Conservation (phyloP, 2,113 vertebrate genomes). For the Gopherus flavomarginatus region DNA sequence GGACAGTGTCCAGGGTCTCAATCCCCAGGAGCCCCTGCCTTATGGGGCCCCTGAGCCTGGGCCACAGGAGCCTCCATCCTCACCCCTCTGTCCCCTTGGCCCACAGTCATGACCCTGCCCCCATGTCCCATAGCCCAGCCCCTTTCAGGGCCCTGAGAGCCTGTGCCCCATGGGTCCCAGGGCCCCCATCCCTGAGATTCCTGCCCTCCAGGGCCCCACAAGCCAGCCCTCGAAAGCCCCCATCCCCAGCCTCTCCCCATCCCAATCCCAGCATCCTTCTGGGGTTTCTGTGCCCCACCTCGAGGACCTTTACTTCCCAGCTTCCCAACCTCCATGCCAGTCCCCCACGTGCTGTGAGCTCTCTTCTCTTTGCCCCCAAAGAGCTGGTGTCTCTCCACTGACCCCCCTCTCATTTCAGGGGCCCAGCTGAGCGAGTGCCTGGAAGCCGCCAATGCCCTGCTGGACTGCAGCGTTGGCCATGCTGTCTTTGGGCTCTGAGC, state of each 20-base stretch:
- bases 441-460: slow-evolving; percentile 63
- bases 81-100: neutral
- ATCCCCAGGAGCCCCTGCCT: neutral
- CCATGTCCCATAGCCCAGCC: too few relatives aligned
- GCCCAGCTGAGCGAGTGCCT: slow-evolving; percentile 59
- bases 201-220: neutral
- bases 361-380: neutral
- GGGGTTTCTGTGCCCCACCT: too few relatives aligned
- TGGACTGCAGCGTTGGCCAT: slow-evolving; percentile 40
- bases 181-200: fast-evolving
- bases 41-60: too few relatives aligned
- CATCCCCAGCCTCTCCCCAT: neutral
- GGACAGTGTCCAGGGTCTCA: too few relatives aligned
- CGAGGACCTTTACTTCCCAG: too few relatives aligned
- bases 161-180: too few relatives aligned
- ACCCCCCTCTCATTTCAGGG: slow-evolving; percentile 47
- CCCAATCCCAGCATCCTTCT: neutral
- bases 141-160: too few relatives aligned
- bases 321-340: neutral
- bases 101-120: neutral
- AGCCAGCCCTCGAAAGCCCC: neutral
- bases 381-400: neutral
- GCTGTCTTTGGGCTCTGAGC: neutral
- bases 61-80: too few relatives aligned
- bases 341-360: neutral